Conservation (phyloP, 2,113 vertebrate species). For the Pseudorhombus dupliciocellatus region DNA sequence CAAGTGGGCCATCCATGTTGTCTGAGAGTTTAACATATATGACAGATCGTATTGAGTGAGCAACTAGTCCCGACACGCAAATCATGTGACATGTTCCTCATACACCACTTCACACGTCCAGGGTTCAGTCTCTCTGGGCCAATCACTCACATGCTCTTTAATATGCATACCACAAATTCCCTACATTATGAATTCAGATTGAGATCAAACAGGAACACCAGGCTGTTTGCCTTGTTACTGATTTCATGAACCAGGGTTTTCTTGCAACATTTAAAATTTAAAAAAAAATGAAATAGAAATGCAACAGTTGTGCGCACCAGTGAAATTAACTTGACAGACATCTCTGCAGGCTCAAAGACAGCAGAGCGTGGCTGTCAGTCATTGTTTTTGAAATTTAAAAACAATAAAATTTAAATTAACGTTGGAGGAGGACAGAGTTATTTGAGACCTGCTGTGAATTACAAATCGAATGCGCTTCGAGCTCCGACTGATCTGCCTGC, state of each 20-base stretch:
- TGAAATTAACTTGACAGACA: background rate
- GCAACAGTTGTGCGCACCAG: background rate
- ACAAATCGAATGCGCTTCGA: background rate
- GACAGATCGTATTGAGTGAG: background rate
- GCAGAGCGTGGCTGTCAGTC: too few relatives aligned
- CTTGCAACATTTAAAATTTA: constrained; percentile 10
- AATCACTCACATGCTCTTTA: background rate
- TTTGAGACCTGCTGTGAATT: background rate
- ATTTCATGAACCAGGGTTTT: constrained; percentile 2
- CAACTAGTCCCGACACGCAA: background rate
- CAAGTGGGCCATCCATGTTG: constrained; percentile 2
- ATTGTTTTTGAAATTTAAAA: background rate
- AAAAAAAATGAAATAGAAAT: constrained; percentile 8
- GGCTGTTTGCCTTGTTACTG: background rate
- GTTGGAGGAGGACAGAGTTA: too few relatives aligned
- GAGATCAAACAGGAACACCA: constrained; percentile 9
- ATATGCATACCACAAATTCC: constrained; percentile 3
- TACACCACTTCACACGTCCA: background rate
- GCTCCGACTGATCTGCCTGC: background rate
- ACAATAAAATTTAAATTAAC: background rate
- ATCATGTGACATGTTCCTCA: background rate
- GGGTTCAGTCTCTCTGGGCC: background rate
- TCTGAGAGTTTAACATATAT: background rate
- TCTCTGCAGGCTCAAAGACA: background rate
- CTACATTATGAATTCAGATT: constrained; percentile 9